phyloP scores from a whole-genome alignment of 2,113 vertebrate genomes.

The Podarcis muralis region DNA sequence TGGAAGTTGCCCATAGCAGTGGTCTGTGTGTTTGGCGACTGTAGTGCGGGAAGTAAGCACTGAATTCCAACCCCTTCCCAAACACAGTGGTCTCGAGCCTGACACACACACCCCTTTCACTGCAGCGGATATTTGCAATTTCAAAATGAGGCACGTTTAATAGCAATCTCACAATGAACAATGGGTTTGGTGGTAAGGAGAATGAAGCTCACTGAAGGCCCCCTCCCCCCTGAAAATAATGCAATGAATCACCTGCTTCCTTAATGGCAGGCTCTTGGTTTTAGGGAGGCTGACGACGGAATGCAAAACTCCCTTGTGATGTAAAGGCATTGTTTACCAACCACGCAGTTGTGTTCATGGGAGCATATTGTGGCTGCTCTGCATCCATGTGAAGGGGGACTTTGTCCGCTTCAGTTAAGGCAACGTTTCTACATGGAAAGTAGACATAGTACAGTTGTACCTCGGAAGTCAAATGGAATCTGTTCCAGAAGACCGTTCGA shows the following conservation, averaged over 20 bases:
- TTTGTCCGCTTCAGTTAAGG: background rate
- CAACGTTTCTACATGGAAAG: background rate
- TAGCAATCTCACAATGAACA: too few relatives aligned
- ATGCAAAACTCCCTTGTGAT: background rate
- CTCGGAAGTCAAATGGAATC: too few relatives aligned
- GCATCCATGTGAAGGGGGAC: background rate
- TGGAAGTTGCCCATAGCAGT: background rate
- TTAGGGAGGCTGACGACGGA: background rate
- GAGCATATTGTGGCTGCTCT: background rate
- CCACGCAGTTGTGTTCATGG: background rate
- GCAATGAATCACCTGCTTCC: background rate
- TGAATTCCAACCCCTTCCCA: too few relatives aligned
- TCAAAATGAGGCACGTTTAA: background rate
- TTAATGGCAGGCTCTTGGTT: background rate
- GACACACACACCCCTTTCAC: too few relatives aligned
- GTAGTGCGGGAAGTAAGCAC: too few relatives aligned
- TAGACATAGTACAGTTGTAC: background rate
- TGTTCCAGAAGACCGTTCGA: too few relatives aligned
- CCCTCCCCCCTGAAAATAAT: background rate
- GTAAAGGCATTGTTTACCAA: background rate
- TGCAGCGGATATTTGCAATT: background rate
- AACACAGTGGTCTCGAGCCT: too few relatives aligned
- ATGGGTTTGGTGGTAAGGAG: background rate
- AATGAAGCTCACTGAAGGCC: background rate
- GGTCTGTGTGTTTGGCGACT: background rate